phyloP scores from a whole-genome alignment of 1,140 invertebrate genomes.

The Cephus cinctus region DNA sequence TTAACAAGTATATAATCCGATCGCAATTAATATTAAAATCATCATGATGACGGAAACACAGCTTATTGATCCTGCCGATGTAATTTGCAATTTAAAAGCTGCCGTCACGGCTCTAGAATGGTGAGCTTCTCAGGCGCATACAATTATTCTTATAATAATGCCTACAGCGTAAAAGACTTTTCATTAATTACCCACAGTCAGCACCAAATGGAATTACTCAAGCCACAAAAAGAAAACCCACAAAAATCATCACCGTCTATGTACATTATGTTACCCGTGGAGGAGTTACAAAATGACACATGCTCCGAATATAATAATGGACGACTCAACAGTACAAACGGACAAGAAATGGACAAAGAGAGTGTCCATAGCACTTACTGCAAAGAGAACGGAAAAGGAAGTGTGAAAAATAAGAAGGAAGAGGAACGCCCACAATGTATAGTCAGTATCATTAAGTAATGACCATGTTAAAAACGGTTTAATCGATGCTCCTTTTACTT shows the following conservation, averaged over 20 bases:
- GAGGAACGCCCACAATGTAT: not conserved
- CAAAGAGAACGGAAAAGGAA: not conserved
- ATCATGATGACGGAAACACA: too few species aligned
- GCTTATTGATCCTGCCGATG: conserved; percentile 10
- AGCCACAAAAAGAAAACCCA: not conserved
- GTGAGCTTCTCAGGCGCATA: too few species aligned
- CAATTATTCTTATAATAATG: not conserved
- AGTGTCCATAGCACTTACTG: not conserved
- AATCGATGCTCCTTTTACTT: not conserved
- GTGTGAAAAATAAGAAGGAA: not conserved
- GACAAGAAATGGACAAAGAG: not conserved
- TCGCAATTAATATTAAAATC: too few species aligned
- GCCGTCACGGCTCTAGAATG: conserved; percentile 26
- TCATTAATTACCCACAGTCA: conserved; percentile 2
- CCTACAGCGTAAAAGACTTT: not conserved
- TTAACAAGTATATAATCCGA: too few species aligned
- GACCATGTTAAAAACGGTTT: not conserved
- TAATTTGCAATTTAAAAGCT: conserved; percentile 28
- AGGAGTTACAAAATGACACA: not conserved
- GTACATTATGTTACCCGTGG: conserved; percentile 15
- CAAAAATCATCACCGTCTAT: conserved; percentile 3
- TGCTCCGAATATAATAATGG: not conserved
- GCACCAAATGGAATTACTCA: not conserved
- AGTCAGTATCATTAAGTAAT: not conserved
- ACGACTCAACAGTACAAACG: too few species aligned